Base-by-base conservation (phyloP, 2,113 vertebrate genomes). In the Ameiurus melas region DNA sequence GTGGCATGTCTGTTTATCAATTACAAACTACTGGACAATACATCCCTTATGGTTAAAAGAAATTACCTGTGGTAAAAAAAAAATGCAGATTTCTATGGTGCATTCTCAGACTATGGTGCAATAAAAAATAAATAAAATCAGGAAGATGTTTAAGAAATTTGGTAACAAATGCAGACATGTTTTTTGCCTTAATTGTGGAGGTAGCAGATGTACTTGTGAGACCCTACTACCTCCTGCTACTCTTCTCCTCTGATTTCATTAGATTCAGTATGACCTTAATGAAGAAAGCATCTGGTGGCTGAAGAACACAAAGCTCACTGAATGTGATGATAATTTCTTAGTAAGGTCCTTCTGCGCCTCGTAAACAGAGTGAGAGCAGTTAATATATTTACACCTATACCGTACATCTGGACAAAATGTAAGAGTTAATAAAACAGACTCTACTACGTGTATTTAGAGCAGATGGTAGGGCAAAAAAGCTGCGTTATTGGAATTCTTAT, bases 101-200 rank as follows among this genome's bases (percentile, higher is more conserved):
- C 62, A 55, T 71, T 39, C 39, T 39, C 9, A 39, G 20, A 39
- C 84, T 83, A 89, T 64, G 82, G 70, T 58, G 66, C 88, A 92
- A 78, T 91, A 43, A 43, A 82, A 6, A 33, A 81, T 87, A 78
- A 91, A 43, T 4, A 82, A 6, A 33, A 81, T 87, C 92, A 92
- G 88, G 87, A 89, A 30, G 58, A 84, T 83, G 86, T 82, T 92
- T 90, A 84, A 0, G 17, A 81, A 87, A 84, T 92, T 93, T 91
- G n/a, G 17, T 19, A 81, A 58, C 43, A 51, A 93, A 71, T 91
- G 85, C 39, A 78, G 75, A 89, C 30, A 75, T 7, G 36, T 57
- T 36, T n/a, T 36, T 36, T 78, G 51, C 30, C 7, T 66, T 57
- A 66, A 57, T 68, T 71, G 30, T n/a, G 14, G 55, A 87, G 51